phyloP scores from a whole-genome alignment of 2,797 vertebrate species.

The Perodicticus potto region DNA sequence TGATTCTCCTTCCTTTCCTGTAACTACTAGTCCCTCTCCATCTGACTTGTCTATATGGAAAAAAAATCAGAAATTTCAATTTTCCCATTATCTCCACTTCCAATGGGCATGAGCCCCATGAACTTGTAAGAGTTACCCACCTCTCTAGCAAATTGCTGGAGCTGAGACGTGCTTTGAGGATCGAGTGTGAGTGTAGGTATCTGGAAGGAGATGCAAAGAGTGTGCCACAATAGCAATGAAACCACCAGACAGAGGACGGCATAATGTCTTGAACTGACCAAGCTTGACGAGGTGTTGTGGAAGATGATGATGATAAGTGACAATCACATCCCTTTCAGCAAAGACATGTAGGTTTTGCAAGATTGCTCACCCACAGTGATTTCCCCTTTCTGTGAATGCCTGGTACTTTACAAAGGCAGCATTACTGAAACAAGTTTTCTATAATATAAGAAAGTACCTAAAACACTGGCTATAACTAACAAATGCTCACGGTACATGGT shows the following conservation, averaged over 20 bases:
- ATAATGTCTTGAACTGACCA: not conserved
- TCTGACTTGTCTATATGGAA: not conserved
- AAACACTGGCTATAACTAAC: not conserved
- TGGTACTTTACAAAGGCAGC: not conserved
- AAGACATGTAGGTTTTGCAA: not conserved
- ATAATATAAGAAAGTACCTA: not conserved
- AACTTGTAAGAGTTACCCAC: not conserved
- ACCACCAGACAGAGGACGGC: not conserved
- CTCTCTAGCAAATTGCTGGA: not conserved
- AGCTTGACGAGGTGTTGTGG: not conserved
- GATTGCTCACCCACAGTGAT: not conserved
- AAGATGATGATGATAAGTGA: not conserved
- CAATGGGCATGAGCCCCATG: not conserved
- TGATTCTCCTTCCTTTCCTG: not conserved
- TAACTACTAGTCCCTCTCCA: not conserved
- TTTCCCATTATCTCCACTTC: not conserved
- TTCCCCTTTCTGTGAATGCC: not conserved
- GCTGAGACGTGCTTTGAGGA: not conserved
- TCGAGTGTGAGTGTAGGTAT: not conserved
- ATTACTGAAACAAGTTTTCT: constrained; percentile 13
- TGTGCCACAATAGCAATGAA: not conserved
- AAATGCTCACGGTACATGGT: not conserved
- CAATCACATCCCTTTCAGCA: not conserved
- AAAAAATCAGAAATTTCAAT: not conserved
- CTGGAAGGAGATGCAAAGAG: not conserved